A percentile compares a stretch with the other conserved stretches of the same genome.
phyloP scores from a whole-genome alignment of 2,797 vertebrate genomes.

The Micromesistius poutassou region DNA sequence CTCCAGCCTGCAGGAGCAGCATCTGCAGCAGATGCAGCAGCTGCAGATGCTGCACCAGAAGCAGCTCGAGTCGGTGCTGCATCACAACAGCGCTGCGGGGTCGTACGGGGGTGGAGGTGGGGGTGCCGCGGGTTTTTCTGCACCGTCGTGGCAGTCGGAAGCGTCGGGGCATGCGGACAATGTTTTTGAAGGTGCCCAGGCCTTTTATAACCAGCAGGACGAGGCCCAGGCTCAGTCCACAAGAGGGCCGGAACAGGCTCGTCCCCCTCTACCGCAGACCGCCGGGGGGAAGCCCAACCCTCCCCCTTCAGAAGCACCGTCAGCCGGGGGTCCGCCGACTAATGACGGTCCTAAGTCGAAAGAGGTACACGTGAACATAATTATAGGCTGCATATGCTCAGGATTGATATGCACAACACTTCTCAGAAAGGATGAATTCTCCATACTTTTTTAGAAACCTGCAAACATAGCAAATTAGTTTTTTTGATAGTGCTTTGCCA shows the following conservation, averaged over 20 bases:
- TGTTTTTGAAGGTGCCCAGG: constrained; percentile 31
- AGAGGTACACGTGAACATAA: constrained; percentile 16
- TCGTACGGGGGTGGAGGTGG: constrained; percentile 35
- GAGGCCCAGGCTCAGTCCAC: constrained; percentile 43
- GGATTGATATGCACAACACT: too few species aligned
- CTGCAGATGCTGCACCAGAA: constrained; percentile 94
- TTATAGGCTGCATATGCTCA: too few species aligned
- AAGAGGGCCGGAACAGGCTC: constrained; percentile 56
- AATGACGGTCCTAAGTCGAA: constrained; percentile 23
- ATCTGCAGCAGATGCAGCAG: constrained; percentile 92
- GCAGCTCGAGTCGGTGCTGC: constrained; percentile 89
- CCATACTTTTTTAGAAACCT: too few species aligned
- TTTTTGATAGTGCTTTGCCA: background rate
- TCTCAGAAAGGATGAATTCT: too few species aligned
- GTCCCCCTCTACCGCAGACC: constrained; percentile 50
- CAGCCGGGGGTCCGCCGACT: constrained; percentile 39
- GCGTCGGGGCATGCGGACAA: constrained; percentile 50
- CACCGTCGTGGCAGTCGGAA: constrained; percentile 57
- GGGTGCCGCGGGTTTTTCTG: background rate
- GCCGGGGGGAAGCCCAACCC: constrained; percentile 51
- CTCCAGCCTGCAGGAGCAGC: constrained; percentile 88
- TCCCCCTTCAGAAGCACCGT: constrained; percentile 52
- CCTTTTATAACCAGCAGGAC: constrained; percentile 45
- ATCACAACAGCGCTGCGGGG: constrained; percentile 56
- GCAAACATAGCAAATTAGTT: background rate